A percentile compares a stretch with the other conserved stretches of the same genome.
Evolutionary conservation across 2,888 invertebrate species (phyloP).

Genomic region (Clepsis dumicolana): DNA sequence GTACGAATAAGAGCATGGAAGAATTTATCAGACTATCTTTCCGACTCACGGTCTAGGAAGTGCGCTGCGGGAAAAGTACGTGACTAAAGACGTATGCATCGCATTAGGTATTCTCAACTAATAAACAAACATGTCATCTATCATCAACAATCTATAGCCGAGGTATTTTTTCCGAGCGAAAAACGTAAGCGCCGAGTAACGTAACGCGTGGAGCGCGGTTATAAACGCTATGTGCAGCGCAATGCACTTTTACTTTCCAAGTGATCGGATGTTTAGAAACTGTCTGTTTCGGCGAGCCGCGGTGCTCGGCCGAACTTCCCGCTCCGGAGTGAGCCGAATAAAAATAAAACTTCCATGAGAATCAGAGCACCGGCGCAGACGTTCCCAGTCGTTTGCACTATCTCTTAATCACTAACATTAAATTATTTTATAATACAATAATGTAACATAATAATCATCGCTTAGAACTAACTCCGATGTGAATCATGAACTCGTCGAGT

Average conservation of each 20-base stretch:
- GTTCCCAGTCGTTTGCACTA: constrained; percentile 85
- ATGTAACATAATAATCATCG: constrained; percentile 77
- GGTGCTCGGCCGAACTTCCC: constrained; percentile 28
- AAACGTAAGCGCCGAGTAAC: constrained; percentile 24
- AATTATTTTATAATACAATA: constrained; percentile 77
- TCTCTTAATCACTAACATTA: constrained; percentile 74
- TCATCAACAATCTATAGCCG: constrained; percentile 29
- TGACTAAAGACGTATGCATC: constrained; percentile 21
- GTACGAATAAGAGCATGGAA: constrained; percentile 68
- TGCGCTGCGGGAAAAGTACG: constrained; percentile 30
- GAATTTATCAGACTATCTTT: constrained; percentile 41
- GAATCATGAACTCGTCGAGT: constrained; percentile 56
- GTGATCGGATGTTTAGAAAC: constrained; percentile 45
- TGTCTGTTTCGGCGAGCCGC: constrained; percentile 37
- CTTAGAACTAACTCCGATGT: constrained; percentile 78
- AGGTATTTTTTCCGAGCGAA: constrained; percentile 37
- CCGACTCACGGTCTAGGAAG: constrained; percentile 27
- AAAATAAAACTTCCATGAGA: constrained; percentile 53
- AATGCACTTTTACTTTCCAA: constrained; percentile 61
- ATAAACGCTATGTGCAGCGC: constrained; percentile 49
- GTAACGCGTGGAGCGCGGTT: constrained; percentile 35
- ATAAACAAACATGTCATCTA: constrained; percentile 32
- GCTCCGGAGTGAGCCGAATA: constrained; percentile 45
- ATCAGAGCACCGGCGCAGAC: constrained; percentile 67
- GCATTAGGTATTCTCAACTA: constrained; percentile 24